phyloP scores from a whole-genome alignment of 2,797 vertebrate species.

The Acanthurus leucopareius region DNA sequence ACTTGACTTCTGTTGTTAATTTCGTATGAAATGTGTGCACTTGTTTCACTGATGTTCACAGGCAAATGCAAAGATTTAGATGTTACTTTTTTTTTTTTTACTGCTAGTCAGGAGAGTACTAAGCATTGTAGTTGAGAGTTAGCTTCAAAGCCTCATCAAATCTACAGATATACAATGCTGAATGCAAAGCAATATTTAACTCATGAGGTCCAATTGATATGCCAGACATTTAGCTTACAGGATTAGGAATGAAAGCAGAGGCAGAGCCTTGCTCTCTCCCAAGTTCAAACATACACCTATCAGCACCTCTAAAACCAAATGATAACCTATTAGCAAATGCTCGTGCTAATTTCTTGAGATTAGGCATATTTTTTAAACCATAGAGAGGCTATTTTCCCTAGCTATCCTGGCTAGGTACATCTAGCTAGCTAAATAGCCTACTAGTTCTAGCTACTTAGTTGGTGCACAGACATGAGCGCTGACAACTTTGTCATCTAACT shows the following conservation, averaged over 20 bases:
- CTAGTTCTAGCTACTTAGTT: neutral
- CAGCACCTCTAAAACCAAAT: neutral
- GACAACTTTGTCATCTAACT: neutral
- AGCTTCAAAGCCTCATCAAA: neutral
- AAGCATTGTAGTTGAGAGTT: neutral
- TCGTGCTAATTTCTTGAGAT: neutral
- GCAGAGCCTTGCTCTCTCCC: no score
- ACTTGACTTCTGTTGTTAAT: conserved; percentile 15
- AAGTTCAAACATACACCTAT: neutral
- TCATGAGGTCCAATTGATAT: neutral
- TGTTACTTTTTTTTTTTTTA: neutral
- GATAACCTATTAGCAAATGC: no score
- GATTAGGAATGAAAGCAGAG: neutral
- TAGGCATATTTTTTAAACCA: neutral
- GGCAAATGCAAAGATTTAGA: neutral
- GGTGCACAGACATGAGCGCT: neutral
- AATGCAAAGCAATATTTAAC: neutral
- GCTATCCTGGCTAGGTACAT: neutral
- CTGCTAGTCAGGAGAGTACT: neutral
- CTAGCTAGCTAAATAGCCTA: neutral
- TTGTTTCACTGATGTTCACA: conserved; percentile 7
- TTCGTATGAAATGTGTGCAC: conserved; percentile 15
- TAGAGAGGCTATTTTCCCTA: neutral
- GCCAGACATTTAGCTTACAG: neutral
- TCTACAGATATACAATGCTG: neutral